Conservation (phyloP, 2,888 invertebrate species). For the Clitarchus hookeri region DNA sequence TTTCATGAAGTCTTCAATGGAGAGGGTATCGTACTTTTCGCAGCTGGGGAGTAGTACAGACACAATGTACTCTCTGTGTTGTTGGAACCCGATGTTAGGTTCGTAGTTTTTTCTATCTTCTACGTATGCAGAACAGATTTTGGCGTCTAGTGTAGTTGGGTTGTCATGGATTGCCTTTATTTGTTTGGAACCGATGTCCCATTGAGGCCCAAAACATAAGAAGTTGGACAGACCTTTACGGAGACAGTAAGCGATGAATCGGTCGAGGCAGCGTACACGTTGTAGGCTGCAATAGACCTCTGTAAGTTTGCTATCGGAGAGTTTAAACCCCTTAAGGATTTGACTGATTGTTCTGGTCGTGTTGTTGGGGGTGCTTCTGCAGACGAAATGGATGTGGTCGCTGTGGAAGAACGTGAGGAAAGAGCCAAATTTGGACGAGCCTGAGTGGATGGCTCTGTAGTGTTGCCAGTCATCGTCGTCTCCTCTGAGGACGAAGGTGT, state of each 20-base stretch:
- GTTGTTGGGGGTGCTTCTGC: neutral
- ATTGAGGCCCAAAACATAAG: neutral
- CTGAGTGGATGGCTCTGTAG: neutral
- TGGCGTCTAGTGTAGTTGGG: neutral
- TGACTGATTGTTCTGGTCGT: neutral
- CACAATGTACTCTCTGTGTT: neutral
- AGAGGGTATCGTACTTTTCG: no score
- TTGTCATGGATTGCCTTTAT: neutral
- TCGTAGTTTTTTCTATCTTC: neutral
- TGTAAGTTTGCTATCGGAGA: neutral
- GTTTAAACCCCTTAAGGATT: neutral
- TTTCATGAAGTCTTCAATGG: no score
- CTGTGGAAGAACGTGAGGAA: neutral
- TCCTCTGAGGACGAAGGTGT: no score
- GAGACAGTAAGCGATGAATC: neutral
- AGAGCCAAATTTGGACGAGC: neutral
- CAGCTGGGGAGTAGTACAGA: no score
- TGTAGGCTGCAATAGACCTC: neutral
- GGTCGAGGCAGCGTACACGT: neutral
- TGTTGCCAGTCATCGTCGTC: neutral
- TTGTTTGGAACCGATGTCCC: neutral
- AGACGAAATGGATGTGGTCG: neutral
- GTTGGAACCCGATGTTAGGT: no score
- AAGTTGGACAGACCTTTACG: neutral
- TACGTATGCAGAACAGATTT: neutral